phyloP scores from a whole-genome alignment of 1,140 invertebrate genomes.

The Nymphalis io region DNA sequence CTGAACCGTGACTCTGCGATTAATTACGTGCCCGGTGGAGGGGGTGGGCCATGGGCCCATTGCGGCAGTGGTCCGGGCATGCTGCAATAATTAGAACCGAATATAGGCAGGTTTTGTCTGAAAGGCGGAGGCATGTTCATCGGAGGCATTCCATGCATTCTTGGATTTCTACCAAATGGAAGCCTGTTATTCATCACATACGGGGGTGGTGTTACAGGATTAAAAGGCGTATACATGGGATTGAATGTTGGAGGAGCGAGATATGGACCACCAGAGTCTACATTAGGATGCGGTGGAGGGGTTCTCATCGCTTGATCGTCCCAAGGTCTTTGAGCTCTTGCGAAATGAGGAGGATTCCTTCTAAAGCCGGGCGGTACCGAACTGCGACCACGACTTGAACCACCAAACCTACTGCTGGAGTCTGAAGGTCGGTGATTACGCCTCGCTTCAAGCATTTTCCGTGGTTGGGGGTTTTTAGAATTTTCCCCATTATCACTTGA shows the following conservation, averaged over 20 bases:
- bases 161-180: constrained; percentile 50
- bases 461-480: constrained; percentile 47
- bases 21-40: constrained; percentile 67
- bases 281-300: constrained; percentile 50
- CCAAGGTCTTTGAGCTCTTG: constrained; percentile 46
- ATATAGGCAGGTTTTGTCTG: constrained; percentile 53
- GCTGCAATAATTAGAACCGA: constrained; percentile 56
- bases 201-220: constrained; percentile 44
- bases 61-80: constrained; percentile 50
- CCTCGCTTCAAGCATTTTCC: constrained; percentile 51
- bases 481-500: constrained; percentile 53
- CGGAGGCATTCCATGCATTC: constrained; percentile 45
- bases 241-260: constrained; percentile 44
- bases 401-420: constrained; percentile 68
- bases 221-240: constrained; percentile 48
- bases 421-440: constrained; percentile 62
- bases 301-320: constrained; percentile 49
- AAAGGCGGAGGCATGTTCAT: constrained; percentile 50
- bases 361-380: constrained; percentile 49
- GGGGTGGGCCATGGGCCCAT: constrained; percentile 61
- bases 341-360: constrained; percentile 49
- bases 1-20: not conserved
- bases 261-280: constrained; percentile 36
- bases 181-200: constrained; percentile 46
- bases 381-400: constrained; percentile 58